Percentiles rank a stretch among this genome's conserved stretches.
Conservation (phyloP, 2,113 vertebrate species). For the Rafetus swinhoei region DNA sequence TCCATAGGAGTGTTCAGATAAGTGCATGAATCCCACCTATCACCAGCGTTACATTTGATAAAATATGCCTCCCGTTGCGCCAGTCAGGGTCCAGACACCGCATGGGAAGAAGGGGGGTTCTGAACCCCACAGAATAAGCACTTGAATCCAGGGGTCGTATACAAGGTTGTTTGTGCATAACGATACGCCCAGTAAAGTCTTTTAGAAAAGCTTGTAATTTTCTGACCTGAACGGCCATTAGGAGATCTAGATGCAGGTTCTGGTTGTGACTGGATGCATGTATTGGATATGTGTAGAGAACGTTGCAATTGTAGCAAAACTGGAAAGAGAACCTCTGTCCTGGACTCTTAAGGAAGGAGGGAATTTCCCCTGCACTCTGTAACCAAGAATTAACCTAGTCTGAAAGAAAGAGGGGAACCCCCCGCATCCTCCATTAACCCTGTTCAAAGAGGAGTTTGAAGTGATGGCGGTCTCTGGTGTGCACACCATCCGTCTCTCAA, state of each 20-base stretch:
- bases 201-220: too few relatives aligned
- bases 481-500: not conserved
- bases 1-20: not conserved
- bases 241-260: too few relatives aligned
- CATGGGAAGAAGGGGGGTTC: too few relatives aligned
- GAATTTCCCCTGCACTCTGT: not conserved
- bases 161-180: too few relatives aligned
- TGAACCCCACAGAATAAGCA: too few relatives aligned
- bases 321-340: not conserved
- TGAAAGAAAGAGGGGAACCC: not conserved
- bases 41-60: not conserved
- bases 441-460: not conserved
- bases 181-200: too few relatives aligned
- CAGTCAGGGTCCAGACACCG: too few relatives aligned
- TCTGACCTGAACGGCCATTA: too few relatives aligned
- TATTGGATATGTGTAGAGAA: too few relatives aligned
- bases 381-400: not conserved
- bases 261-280: too few relatives aligned
- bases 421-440: not conserved
- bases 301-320: not conserved
- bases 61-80: too few relatives aligned
- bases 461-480: not conserved
- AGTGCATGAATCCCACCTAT: not conserved
- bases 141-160: too few relatives aligned
- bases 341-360: not conserved